phyloP scores from a whole-genome alignment of 2,113 vertebrate genomes.

The Indri indri region DNA sequence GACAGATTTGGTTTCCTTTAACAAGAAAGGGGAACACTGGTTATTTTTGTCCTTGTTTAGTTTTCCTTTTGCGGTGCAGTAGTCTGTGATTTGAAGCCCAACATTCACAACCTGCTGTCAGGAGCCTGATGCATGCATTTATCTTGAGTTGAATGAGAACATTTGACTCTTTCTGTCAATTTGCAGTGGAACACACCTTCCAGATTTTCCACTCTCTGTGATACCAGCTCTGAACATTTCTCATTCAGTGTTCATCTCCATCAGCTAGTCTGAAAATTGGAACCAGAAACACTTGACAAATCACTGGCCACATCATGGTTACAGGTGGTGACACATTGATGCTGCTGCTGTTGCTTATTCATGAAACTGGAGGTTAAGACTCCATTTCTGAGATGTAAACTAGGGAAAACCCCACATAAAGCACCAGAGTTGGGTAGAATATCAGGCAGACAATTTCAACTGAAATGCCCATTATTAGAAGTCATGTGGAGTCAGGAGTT shows the following conservation, averaged over 20 bases:
- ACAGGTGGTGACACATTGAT: constrained; percentile 62
- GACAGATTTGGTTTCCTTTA: background rate
- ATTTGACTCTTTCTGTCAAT: constrained; percentile 28
- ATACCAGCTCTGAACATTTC: constrained; percentile 59
- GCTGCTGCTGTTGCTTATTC: constrained; percentile 69
- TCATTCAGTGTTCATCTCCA: constrained; percentile 55
- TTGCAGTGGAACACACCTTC: background rate
- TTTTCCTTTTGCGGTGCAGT: background rate
- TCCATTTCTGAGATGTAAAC: constrained; percentile 76
- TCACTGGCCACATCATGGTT: constrained; percentile 52
- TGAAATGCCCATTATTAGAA: constrained; percentile 85
- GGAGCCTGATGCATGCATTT: background rate
- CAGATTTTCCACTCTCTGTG: constrained; percentile 4
- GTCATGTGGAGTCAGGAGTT: constrained; percentile 90
- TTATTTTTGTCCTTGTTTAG: background rate
- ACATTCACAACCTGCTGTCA: background rate
- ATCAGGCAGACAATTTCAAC: constrained; percentile 84
- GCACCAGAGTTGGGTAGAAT: constrained; percentile 77
- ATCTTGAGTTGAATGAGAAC: constrained; percentile 60
- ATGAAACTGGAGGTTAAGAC: constrained; percentile 51
- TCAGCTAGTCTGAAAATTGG: constrained; percentile 57
- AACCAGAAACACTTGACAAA: constrained; percentile 66
- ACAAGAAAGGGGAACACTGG: background rate
- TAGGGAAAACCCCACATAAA: constrained; percentile 80
- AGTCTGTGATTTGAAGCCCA: background rate